These are phyloP conservation scores for Diploscapter pachys DNA, from an alignment of 1,140 invertebrate species.

Conservation along the genomic window DNA sequence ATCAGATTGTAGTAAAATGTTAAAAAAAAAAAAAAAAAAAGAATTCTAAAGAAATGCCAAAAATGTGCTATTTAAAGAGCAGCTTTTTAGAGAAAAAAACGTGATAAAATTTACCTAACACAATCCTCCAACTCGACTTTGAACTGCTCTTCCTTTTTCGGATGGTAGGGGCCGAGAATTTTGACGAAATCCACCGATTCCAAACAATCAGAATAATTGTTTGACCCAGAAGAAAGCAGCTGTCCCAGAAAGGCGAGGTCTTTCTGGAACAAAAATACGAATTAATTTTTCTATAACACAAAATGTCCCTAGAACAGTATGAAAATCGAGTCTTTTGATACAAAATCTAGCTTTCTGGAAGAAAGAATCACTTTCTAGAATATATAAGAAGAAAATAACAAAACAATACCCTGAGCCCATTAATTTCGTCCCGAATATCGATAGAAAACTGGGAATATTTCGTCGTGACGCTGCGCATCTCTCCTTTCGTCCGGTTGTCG, in stretches of 20 bases:
- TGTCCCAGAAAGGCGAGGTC: conserved; percentile 12
- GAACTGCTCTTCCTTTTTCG: conserved; percentile 16
- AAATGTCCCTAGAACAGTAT: neutral
- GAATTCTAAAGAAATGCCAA: too few relatives aligned
- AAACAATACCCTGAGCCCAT: conserved; percentile 1
- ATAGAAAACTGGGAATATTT: neutral
- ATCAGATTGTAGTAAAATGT: neutral
- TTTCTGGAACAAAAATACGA: neutral
- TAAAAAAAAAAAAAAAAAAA: neutral
- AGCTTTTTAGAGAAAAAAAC: conserved; percentile 1
- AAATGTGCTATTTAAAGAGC: conserved; percentile 7
- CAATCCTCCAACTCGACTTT: conserved; percentile 16
- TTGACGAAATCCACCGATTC: neutral
- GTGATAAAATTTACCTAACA: neutral
- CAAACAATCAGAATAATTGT: neutral
- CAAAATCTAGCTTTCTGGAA: too few relatives aligned
- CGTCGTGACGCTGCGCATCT: conserved; percentile 7
- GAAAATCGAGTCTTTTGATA: neutral
- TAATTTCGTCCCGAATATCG: conserved; percentile 18
- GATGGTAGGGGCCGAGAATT: conserved; percentile 20
- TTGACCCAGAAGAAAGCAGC: neutral
- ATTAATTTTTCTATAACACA: neutral
- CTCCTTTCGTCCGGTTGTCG: conserved; percentile 5
- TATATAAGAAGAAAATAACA: too few relatives aligned
- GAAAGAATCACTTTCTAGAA: too few relatives aligned